Evolutionary conservation across 2,113 vertebrate genomes (phyloP).

Genomic region (Archilochus colubris): DNA sequence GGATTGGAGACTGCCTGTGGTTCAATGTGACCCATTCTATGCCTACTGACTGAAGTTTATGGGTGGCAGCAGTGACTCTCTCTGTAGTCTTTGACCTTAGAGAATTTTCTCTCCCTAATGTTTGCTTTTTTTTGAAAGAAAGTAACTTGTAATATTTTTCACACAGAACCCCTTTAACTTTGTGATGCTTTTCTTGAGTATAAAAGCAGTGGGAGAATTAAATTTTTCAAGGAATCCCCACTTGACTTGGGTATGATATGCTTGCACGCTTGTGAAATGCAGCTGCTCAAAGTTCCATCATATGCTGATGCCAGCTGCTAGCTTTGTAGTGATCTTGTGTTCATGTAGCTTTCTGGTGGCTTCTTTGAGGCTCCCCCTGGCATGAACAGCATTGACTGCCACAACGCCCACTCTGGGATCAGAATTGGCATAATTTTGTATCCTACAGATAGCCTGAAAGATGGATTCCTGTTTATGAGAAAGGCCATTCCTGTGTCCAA

Average conservation of each 20-base stretch:
- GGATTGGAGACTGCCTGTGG: neutral
- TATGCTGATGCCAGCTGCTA: neutral
- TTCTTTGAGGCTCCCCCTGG: neutral
- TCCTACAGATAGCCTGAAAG: neutral
- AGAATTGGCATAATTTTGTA: neutral
- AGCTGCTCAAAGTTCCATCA: neutral
- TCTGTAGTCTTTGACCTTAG: neutral
- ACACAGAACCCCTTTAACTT: neutral
- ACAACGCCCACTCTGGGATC: neutral
- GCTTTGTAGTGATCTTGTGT: neutral
- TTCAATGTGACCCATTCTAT: neutral
- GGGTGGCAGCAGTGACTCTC: neutral
- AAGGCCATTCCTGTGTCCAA: neutral
- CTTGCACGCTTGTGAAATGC: constrained; percentile 16
- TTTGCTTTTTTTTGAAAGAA: neutral
- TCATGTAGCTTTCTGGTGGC: neutral
- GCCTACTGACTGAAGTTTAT: neutral
- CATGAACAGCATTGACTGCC: neutral
- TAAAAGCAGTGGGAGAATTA: constrained; percentile 6
- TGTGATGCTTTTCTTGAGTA: neutral
- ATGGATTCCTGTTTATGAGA: neutral
- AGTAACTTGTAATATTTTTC: neutral
- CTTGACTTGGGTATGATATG: neutral
- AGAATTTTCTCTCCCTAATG: rapidly evolving
- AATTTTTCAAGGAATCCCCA: neutral